phyloP scores from a whole-genome alignment of 2,797 vertebrate genomes.

The Cephalopachus bancanus region DNA sequence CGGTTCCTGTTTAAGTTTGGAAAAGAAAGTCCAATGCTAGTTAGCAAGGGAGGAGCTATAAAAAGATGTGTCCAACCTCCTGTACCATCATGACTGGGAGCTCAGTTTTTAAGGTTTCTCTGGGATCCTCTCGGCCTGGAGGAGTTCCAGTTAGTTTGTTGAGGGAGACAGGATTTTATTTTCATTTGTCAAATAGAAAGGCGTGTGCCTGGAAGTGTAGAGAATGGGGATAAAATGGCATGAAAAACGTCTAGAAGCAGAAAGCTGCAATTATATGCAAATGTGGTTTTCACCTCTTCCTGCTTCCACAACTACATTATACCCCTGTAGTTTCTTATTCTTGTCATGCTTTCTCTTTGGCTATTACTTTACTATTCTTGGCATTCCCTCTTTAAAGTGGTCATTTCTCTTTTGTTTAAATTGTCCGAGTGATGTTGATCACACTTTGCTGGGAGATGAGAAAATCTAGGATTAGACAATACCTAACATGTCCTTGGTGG shows the following conservation, averaged over 20 bases:
- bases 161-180: background rate
- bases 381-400: slow-evolving; percentile 13
- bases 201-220: background rate
- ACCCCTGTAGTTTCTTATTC: background rate
- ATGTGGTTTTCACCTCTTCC: background rate
- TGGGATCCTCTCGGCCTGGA: background rate
- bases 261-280: background rate
- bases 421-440: background rate
- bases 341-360: background rate
- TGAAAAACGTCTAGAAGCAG: background rate
- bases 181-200: background rate
- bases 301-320: background rate
- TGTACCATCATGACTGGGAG: background rate
- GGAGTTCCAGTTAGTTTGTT: background rate
- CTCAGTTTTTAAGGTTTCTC: background rate
- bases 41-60: background rate
- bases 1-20: background rate
- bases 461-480: background rate
- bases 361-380: background rate
- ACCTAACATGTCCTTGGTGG: background rate
- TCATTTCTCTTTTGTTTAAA: background rate
- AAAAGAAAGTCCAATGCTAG: background rate
- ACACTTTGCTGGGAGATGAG: background rate
- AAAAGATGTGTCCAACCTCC: background rate
- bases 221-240: background rate